Conservation (phyloP, 2,888 invertebrate genomes). For the Andrena haemorrhoa region DNA sequence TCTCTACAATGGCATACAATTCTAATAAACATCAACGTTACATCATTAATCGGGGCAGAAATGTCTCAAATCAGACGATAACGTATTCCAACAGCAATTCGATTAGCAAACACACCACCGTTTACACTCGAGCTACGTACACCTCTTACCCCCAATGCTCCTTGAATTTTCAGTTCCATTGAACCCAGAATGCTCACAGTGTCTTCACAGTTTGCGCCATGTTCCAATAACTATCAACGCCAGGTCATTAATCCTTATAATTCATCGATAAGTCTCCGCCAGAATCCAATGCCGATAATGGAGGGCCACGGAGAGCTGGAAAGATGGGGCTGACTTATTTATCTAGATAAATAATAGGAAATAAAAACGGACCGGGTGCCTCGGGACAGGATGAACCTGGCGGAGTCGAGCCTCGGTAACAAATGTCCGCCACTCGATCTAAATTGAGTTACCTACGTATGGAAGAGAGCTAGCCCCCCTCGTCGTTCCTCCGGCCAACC, state of each 20-base stretch:
- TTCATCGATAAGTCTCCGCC: constrained; percentile 66
- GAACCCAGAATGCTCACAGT: too few relatives aligned
- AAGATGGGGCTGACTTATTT: constrained; percentile 74
- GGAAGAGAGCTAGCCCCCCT: constrained; percentile 66
- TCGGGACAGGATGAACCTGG: constrained; percentile 69
- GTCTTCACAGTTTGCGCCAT: too few relatives aligned
- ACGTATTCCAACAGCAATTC: too few relatives aligned
- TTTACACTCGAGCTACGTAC: too few relatives aligned
- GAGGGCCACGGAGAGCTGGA: constrained; percentile 48
- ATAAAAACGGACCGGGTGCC: constrained; percentile 78
- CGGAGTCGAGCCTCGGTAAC: constrained; percentile 79
- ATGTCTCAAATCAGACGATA: too few relatives aligned
- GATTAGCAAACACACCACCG: too few relatives aligned
- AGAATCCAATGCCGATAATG: constrained; percentile 70
- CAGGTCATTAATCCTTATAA: constrained; percentile 32
- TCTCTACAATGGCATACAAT: neutral
- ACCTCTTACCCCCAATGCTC: too few relatives aligned
- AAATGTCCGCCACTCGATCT: constrained; percentile 85
- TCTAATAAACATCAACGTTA: neutral
- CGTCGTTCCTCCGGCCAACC: constrained; percentile 49
- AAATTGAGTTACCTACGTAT: constrained; percentile 84
- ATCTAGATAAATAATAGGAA: constrained; percentile 85
- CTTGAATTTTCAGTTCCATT: too few relatives aligned
- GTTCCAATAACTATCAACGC: neutral
- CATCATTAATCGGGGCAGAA: neutral